phyloP scores from a whole-genome alignment of 2,888 invertebrate genomes.

The Amphimallon solstitiale region DNA sequence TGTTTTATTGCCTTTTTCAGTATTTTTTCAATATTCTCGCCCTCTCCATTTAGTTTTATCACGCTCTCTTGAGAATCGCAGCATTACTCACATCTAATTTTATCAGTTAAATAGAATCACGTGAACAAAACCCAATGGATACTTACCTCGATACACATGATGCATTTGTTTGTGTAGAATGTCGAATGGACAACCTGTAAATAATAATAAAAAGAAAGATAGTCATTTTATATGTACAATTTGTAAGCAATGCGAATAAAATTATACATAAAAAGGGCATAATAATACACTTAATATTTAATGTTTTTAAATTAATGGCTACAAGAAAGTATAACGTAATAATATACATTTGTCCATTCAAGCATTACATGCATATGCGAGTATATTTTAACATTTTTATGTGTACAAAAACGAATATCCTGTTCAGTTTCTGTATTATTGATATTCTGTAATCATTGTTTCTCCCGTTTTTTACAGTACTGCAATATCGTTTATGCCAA shows the following conservation, averaged over 20 bases:
- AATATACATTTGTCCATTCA: slow-evolving; percentile 22
- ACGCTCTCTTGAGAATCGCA: too few relatives aligned
- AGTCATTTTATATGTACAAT: slow-evolving; percentile 28
- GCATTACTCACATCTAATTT: background rate
- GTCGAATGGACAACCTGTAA: slow-evolving; percentile 19
- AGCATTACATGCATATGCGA: slow-evolving; percentile 23
- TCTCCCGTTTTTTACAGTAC: too few relatives aligned
- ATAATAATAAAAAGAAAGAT: slow-evolving; percentile 29
- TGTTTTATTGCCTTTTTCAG: too few relatives aligned
- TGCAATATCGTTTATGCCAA: too few relatives aligned
- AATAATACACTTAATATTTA: slow-evolving; percentile 27
- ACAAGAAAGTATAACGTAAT: slow-evolving; percentile 12
- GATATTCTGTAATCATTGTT: slow-evolving; percentile 1
- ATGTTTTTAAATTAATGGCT: slow-evolving; percentile 24
- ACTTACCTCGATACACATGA: slow-evolving; percentile 25
- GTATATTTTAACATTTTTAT: background rate
- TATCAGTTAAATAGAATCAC: slow-evolving; percentile 3
- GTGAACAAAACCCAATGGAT: slow-evolving; percentile 3
- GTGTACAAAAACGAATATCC: background rate
- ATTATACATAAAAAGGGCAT: background rate
- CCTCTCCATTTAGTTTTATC: too few relatives aligned
- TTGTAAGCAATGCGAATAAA: background rate
- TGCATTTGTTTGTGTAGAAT: slow-evolving; percentile 20
- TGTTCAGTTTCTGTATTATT: slow-evolving; percentile 1
- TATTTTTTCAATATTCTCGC: too few relatives aligned